Base-by-base conservation (phyloP, 2,113 vertebrate species). In the Camelus dromedarius region DNA sequence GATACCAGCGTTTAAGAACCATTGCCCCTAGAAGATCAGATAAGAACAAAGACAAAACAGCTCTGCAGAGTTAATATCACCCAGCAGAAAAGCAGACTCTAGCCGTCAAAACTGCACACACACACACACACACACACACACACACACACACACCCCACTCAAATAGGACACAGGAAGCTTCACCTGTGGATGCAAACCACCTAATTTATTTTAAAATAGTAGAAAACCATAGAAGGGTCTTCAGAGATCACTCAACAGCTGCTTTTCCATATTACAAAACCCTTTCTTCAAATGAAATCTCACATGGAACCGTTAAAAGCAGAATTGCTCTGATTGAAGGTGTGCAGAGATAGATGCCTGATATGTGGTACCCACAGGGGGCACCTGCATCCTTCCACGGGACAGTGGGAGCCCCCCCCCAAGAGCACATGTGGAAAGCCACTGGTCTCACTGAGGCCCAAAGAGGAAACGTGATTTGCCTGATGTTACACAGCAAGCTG, bases 61-160 rank as follows among this genome's bases (percentile, higher is more conserved):
- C 58, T 76, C 70, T 80, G 64, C 87, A 84, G 60, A 35, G 46
- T 38, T 82, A n/a, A 19, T 16, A 48, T 81, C 35, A 94, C 18
- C 54, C n/a, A 81, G 88, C 46, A 13, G 80, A 20, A 80, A 76
- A 85, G 20, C 0, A 54, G 50, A 67, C 52, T 75, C 70, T 19
- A 3, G 5, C 26, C 77, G n/a, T 75, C 35, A 89, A 88, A 87
- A 6, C 24, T 48, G 26, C 46, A 9, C 7, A 22, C 50, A 24
- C 67, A 10, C 38, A 35, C 46, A 18, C 30, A 6, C 64, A 28
- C 58, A 50, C 30, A 20, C 20, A 35, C 18, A 50, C 30, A 20
- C 20, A 35, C 18, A 64, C 26, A 30, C 75, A 52, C 81, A 15
- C 30, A n/a, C 16, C 2, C 12, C 30, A 46, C 20, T 91, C 87